phyloP scores from a whole-genome alignment of 2,888 invertebrate species.

The Cheilosia urbana region DNA sequence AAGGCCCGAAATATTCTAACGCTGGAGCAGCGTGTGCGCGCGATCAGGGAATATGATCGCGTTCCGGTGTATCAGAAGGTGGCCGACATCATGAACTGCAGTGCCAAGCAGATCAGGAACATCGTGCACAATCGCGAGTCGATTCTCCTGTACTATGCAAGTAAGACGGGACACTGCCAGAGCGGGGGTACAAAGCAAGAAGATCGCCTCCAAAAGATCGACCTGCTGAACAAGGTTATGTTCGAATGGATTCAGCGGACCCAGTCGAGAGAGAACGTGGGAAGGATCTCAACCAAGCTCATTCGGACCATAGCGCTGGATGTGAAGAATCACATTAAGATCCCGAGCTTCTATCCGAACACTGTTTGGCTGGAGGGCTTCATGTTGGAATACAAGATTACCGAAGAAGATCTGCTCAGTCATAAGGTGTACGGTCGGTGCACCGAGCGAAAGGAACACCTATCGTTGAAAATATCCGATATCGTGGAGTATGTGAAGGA shows the following conservation, averaged over 20 bases:
- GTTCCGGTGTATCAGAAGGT: slow-evolving; percentile 82
- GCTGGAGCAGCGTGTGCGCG: slow-evolving; percentile 80
- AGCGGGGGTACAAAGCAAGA: slow-evolving; percentile 48
- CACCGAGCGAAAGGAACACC: slow-evolving; percentile 71
- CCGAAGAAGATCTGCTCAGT: slow-evolving; percentile 73
- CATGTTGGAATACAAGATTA: slow-evolving; percentile 76
- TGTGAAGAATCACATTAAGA: slow-evolving; percentile 78
- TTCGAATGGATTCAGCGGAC: slow-evolving; percentile 81
- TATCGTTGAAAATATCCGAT: slow-evolving; percentile 77
- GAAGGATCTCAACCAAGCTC: slow-evolving; percentile 61
- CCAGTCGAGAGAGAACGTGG: slow-evolving; percentile 77
- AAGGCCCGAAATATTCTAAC: slow-evolving; percentile 77
- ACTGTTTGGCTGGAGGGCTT: slow-evolving; percentile 78
- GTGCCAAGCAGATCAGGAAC: slow-evolving; percentile 82
- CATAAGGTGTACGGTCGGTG: slow-evolving; percentile 72
- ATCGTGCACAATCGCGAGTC: slow-evolving; percentile 80
- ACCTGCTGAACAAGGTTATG: slow-evolving; percentile 81
- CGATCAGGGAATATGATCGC: slow-evolving; percentile 81
- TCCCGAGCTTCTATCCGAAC: slow-evolving; percentile 78
- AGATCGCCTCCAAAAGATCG: slow-evolving; percentile 79
- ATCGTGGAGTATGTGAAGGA: slow-evolving; percentile 77
- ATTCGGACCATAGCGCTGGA: slow-evolving; percentile 77
- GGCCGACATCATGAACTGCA: slow-evolving; percentile 81
- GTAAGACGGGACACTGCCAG: slow-evolving; percentile 56
- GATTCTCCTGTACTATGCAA: slow-evolving; percentile 80